These are phyloP conservation scores for Temnothorax unifasciatus DNA, from an alignment of 2,888 invertebrate genomes.

Conservation along the genomic window DNA sequence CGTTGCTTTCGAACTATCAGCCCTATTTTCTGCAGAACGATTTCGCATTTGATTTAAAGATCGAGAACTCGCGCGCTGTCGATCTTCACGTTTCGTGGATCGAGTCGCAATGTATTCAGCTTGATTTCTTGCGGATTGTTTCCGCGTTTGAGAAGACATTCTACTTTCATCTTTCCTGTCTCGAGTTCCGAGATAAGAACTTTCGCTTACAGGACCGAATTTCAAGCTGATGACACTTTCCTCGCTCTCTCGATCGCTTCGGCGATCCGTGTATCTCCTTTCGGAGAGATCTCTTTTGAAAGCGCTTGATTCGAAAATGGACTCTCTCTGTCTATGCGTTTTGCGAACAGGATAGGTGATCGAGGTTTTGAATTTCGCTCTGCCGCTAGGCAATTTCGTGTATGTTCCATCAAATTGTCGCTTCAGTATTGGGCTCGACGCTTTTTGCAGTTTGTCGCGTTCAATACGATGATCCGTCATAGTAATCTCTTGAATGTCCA, in stretches of 20 bases:
- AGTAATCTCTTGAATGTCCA: constrained; percentile 69
- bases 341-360: constrained; percentile 56
- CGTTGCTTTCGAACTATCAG: not conserved
- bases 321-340: constrained; percentile 42
- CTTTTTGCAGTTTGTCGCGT: constrained; percentile 10
- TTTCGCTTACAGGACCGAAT: not conserved
- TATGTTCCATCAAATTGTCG: constrained; percentile 43
- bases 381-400: constrained; percentile 44
- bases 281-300: constrained; percentile 16
- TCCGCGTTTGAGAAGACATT: constrained; percentile 4
- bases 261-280: not conserved
- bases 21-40: not conserved
- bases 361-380: constrained; percentile 8
- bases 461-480: constrained; percentile 68
- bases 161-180: not conserved
- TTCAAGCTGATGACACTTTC: constrained; percentile 3
- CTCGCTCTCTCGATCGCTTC: not conserved
- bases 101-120: not conserved
- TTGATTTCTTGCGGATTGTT: constrained; percentile 1
- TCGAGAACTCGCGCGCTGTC: not conserved
- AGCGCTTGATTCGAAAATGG: constrained; percentile 52
- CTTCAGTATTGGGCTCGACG: constrained; percentile 39
- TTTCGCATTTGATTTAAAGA: not conserved
- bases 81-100: not conserved
- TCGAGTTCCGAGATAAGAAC: not conserved